Base-by-base conservation (phyloP, 2,797 vertebrate species). In the Aphelocoma californica region DNA sequence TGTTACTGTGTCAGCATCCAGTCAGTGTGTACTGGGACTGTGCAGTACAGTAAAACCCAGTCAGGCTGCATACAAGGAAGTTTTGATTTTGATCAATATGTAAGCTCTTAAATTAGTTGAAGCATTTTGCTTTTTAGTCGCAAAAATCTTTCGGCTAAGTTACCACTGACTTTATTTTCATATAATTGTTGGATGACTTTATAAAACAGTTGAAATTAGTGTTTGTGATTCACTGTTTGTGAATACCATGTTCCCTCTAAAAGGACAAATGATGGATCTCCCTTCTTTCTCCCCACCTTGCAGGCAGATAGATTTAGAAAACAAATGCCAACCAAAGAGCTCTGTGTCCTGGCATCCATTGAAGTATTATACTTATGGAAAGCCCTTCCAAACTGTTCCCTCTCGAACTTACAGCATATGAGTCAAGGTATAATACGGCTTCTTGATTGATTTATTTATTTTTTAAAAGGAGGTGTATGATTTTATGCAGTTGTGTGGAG, bases 301-400 rank as follows among this genome's bases (percentile, higher is more conserved):
- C 95, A 99, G 99, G 98, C 99, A 29, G 99, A 99, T 91, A 98
- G 98, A 90, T 98, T 99, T 70, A 98, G 98, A 90, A 99, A 98
- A 70, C 97, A 98, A 92, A 95, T 97, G 65, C 98, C 99, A 0
- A 98, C 98, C 86, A 98, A 98, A 97, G 99, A 98, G 21, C 98
- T 99, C 67, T 99, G 99, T 90, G 98, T 99, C 97, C 96, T 99
- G 92, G 99, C 99, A 15, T 98, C 99, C 92, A 98, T 99, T 16
- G 99, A 99, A 97, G 99, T 99, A 56, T 92, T 99, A 10, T 99
- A 99, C 94, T 97, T 99, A 87, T 99, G 99, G 99, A 99, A 99
- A 97, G 99, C 99, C 71, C 98, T 99, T 87, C 98, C 98, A 62
- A 99, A 99, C 98, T 99, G 99, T 92, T 99, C 99, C 64, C 95